phyloP scores from a whole-genome alignment of 2,888 invertebrate genomes.

The Baronia brevicornis region DNA sequence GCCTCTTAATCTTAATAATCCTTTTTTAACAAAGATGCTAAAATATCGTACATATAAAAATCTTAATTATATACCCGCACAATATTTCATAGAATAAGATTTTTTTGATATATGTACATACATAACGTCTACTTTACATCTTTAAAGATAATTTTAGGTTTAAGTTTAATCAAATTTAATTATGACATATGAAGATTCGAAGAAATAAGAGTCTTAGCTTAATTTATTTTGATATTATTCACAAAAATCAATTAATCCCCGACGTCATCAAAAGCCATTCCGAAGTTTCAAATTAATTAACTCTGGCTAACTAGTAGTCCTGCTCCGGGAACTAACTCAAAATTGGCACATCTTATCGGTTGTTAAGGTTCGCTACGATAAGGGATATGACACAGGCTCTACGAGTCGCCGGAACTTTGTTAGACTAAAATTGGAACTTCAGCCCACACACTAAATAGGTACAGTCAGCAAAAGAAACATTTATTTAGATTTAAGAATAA shows the following conservation, averaged over 20 bases:
- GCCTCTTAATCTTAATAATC: no score
- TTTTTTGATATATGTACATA: no score
- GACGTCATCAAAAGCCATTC: slow-evolving; percentile 44
- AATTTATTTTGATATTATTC: slow-evolving; percentile 14
- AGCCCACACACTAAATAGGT: slow-evolving; percentile 17
- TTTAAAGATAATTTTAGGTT: no score
- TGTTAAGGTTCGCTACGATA: slow-evolving; percentile 32
- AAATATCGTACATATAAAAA: no score
- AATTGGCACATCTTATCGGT: slow-evolving; percentile 54
- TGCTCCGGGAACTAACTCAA: slow-evolving; percentile 35
- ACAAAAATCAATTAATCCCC: slow-evolving; percentile 35
- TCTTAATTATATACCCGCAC: no score
- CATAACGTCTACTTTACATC: no score
- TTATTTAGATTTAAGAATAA: no score
- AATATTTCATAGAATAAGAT: no score
- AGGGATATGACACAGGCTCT: slow-evolving; percentile 47
- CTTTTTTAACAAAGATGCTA: no score
- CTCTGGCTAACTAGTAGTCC: slow-evolving; percentile 30
- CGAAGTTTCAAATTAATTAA: slow-evolving; percentile 57
- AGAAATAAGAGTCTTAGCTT: no score
- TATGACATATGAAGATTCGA: no score
- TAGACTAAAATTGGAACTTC: slow-evolving; percentile 20
- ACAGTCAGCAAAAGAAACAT: slow-evolving; percentile 19
- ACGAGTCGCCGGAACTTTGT: slow-evolving; percentile 30
- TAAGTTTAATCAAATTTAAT: no score